Conservation (phyloP, 1,140 invertebrate species). For the Oryctes rhinoceros region DNA sequence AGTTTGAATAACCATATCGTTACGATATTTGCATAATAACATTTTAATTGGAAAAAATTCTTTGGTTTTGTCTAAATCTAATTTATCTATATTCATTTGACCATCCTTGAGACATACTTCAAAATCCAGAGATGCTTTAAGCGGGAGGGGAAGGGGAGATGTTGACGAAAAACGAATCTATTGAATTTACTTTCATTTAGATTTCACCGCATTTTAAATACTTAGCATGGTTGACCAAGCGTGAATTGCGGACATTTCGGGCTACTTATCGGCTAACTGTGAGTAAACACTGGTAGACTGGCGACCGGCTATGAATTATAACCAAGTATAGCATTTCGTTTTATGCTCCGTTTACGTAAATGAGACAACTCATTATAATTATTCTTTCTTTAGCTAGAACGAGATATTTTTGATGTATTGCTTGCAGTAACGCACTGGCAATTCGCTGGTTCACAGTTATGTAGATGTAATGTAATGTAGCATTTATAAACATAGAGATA, state of each 20-base stretch:
- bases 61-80: too few species aligned
- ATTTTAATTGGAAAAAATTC: too few species aligned
- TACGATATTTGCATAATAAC: too few species aligned
- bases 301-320: not conserved
- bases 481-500: not conserved
- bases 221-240: not conserved
- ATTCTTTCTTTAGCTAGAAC: not conserved
- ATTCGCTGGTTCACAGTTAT: not conserved
- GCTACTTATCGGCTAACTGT: not conserved
- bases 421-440: not conserved
- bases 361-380: slow-evolving; percentile 6
- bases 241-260: not conserved
- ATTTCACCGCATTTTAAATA: not conserved
- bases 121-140: too few species aligned
- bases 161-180: too few species aligned
- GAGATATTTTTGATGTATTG: not conserved
- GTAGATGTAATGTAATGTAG: not conserved
- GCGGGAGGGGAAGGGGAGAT: too few species aligned
- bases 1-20: too few species aligned
- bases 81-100: too few species aligned
- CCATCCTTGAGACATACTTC: too few species aligned
- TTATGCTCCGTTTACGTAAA: not conserved
- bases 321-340: not conserved
- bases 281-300: not conserved
- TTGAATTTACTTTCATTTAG: not conserved